Evolutionary conservation across 2,888 invertebrate species (phyloP), one percentile per base, ranked within the genome.

Genomic region (Anoplius nigerrimus): DNA sequence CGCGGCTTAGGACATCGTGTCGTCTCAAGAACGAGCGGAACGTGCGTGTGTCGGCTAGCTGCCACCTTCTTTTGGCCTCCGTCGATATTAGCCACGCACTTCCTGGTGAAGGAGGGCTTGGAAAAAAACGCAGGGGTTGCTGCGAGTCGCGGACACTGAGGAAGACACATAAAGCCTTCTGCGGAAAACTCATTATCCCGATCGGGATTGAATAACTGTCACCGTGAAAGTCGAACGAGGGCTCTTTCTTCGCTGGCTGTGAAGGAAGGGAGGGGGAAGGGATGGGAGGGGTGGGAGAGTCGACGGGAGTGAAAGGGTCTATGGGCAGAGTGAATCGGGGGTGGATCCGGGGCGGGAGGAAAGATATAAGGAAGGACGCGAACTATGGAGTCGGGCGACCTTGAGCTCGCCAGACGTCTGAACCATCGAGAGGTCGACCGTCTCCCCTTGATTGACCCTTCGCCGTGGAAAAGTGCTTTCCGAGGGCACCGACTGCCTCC

Each of bases 181-280:
- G 61, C 42, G 63, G 63, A 62, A 71, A 71, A 70, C 63, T 65
- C 70, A 71, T 72, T 72, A 70, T 63, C 61, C 51, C 55, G 15
- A 13, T 66, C 42, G 63, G 63, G 63, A 71, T 71, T 71, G 69
- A 71, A 71, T 71, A 69, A 65, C 71, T 69, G 71, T 71, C 71
- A 71, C 48, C 22, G 55, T 45, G 51, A 57, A 58, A 60, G 67
- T 62, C 46, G 62, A 46, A 20, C 43, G 56, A 66, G 67, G 60
- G 56, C 53, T 15, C 53, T 15, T 24, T 34, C 34, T 24, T 65
- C 45, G 48, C 4, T 8, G 48, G 13, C 16, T 15, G 2, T 5
- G 45, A 11, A 16, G 24, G 21, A 13, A 2, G 53, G 15, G 21
- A 18, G n/a, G 51, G 51, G n/a, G 51, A 51, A 15, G n/a, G 51